phyloP scores from a whole-genome alignment of 2,888 invertebrate genomes.

The Stomorhina lunata region DNA sequence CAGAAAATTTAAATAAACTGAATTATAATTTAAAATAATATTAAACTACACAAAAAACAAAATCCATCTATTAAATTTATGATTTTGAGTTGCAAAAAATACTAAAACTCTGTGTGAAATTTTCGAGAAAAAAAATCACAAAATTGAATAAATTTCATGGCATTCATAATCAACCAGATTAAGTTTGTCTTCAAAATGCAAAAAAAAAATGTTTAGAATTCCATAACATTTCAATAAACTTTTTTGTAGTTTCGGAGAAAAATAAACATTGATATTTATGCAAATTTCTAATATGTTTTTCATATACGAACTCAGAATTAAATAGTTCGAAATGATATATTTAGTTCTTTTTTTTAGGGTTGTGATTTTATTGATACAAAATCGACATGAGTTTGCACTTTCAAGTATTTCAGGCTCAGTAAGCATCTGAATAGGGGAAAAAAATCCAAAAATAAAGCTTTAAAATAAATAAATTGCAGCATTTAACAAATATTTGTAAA shows the following conservation, averaged over 20 bases:
- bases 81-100: too few species aligned
- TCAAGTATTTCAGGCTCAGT: not conserved
- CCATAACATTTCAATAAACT: not conserved
- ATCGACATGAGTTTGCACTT: constrained; percentile 54
- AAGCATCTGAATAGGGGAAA: not conserved
- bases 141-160: not conserved
- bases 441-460: not conserved
- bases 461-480: constrained; percentile 25
- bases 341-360: not conserved
- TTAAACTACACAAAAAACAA: too few species aligned
- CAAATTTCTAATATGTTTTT: not conserved
- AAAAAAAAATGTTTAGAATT: not conserved
- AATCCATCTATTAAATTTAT: too few species aligned
- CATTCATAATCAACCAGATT: not conserved
- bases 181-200: not conserved
- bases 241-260: not conserved
- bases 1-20: too few species aligned
- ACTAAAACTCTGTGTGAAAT: not conserved
- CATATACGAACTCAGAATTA: not conserved
- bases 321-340: not conserved
- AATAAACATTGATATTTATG: not conserved
- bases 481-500: constrained; percentile 5
- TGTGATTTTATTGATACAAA: constrained; percentile 37
- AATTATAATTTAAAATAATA: too few species aligned
- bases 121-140: not conserved